phyloP scores from a whole-genome alignment of 2,797 vertebrate species.

The Lepus oiostolus region DNA sequence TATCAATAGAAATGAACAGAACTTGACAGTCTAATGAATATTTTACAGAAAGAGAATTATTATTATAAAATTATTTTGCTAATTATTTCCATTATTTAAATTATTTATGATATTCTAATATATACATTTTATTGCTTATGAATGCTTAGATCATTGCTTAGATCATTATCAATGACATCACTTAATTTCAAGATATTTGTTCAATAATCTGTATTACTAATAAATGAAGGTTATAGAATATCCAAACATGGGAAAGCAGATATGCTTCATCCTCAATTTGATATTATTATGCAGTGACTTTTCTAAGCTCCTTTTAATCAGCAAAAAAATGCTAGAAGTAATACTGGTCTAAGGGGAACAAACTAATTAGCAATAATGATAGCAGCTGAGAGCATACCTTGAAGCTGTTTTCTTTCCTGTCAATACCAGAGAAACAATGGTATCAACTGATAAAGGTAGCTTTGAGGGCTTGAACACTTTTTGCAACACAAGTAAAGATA shows the following conservation, averaged over 20 bases:
- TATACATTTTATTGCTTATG: constrained; percentile 45
- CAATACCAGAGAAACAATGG: constrained; percentile 70
- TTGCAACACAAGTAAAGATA: constrained; percentile 53
- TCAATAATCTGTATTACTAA: constrained; percentile 53
- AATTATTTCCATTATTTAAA: constrained; percentile 61
- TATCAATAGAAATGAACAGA: constrained; percentile 46
- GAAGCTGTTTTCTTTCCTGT: constrained; percentile 58
- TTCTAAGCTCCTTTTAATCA: constrained; percentile 63
- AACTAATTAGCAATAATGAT: constrained; percentile 80
- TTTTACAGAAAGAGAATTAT: not conserved
- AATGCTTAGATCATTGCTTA: constrained; percentile 20
- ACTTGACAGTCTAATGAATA: constrained; percentile 27
- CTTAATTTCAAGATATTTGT: constrained; percentile 64
- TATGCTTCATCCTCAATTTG: constrained; percentile 51
- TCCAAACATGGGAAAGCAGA: constrained; percentile 49
- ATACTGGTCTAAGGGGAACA: constrained; percentile 56
- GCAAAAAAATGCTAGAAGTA: constrained; percentile 64
- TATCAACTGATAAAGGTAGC: constrained; percentile 71
- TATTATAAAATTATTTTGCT: not conserved
- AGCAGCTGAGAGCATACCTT: constrained; percentile 57
- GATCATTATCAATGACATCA: constrained; percentile 45
- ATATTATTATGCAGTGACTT: constrained; percentile 54
- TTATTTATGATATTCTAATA: constrained; percentile 72
- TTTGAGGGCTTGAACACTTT: constrained; percentile 69
- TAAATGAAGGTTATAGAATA: constrained; percentile 65